These are phyloP conservation scores for Phaethon lepturus DNA, from an alignment of 2,113 vertebrate genomes.

Conservation along the genomic window DNA sequence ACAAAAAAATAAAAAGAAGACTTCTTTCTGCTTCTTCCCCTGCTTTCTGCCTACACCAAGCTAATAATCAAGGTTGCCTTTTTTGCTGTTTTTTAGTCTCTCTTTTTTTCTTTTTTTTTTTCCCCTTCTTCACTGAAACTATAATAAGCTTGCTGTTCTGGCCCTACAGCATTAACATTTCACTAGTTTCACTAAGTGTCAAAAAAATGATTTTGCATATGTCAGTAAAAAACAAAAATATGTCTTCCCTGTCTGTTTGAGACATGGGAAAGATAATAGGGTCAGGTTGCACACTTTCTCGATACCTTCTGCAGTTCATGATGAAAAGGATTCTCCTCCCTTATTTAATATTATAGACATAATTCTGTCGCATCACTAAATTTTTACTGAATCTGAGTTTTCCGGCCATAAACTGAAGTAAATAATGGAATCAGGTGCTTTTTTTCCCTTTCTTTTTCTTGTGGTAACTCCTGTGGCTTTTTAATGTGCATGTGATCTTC, in stretches of 20 bases:
- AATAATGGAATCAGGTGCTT: neutral
- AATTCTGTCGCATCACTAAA: neutral
- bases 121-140: neutral
- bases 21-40: neutral
- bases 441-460: neutral
- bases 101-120: too few relatives aligned
- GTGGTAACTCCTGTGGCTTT: neutral
- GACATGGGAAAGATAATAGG: neutral
- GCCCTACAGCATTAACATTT: neutral
- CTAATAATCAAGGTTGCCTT: neutral
- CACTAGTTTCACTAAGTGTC: neutral
- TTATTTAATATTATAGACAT: neutral
- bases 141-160: neutral
- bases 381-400: neutral
- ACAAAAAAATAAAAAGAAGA: neutral
- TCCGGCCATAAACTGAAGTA: neutral
- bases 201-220: neutral
- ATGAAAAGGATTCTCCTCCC: neutral
- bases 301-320: neutral
- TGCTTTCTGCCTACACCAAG: neutral
- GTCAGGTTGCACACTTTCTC: neutral
- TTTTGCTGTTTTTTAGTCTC: rapidly evolving
- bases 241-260: neutral
- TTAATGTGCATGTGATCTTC: neutral
- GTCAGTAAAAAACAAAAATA: neutral